These are phyloP conservation scores for Atherix ibis DNA, from an alignment of 2,888 invertebrate genomes.

Conservation along the genomic window DNA sequence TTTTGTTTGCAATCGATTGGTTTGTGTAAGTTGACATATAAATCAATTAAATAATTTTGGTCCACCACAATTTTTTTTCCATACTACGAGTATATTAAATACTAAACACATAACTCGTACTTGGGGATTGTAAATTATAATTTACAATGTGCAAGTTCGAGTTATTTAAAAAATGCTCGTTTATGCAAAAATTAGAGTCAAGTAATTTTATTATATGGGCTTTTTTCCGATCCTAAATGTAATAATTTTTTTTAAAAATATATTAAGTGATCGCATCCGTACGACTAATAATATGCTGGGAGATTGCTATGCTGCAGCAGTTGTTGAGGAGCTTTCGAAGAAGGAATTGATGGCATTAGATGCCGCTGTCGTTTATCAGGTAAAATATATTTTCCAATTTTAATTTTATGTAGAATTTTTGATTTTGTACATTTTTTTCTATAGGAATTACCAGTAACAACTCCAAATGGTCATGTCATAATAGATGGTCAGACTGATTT, in stretches of 20 bases:
- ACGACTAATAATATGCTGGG: slow-evolving; percentile 81
- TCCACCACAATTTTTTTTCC: background rate
- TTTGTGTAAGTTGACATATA: slow-evolving; percentile 84
- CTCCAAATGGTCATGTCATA: slow-evolving; percentile 36
- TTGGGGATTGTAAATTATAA: too few relatives aligned
- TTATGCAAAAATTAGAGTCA: too few relatives aligned
- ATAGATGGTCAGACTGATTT: slow-evolving; percentile 35
- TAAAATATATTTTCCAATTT: too few relatives aligned
- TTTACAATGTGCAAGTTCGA: too few relatives aligned
- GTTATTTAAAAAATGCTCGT: too few relatives aligned
- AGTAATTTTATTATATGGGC: too few relatives aligned
- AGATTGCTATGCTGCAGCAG: slow-evolving; percentile 73
- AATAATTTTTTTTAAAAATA: too few relatives aligned
- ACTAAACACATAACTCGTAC: too few relatives aligned
- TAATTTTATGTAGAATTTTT: background rate
- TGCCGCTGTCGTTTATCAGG: slow-evolving; percentile 43
- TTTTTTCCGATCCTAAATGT: too few relatives aligned
- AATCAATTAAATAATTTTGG: background rate
- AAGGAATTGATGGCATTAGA: slow-evolving; percentile 65
- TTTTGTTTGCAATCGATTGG: slow-evolving; percentile 80
- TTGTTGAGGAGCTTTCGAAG: slow-evolving; percentile 68
- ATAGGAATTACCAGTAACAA: slow-evolving; percentile 22
- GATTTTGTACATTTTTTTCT: slow-evolving; percentile 1
- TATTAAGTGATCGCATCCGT: slow-evolving; percentile 60
- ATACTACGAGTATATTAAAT: too few relatives aligned